Conservation (phyloP, 2,888 invertebrate genomes). For the Sinhomidia bicolor region DNA sequence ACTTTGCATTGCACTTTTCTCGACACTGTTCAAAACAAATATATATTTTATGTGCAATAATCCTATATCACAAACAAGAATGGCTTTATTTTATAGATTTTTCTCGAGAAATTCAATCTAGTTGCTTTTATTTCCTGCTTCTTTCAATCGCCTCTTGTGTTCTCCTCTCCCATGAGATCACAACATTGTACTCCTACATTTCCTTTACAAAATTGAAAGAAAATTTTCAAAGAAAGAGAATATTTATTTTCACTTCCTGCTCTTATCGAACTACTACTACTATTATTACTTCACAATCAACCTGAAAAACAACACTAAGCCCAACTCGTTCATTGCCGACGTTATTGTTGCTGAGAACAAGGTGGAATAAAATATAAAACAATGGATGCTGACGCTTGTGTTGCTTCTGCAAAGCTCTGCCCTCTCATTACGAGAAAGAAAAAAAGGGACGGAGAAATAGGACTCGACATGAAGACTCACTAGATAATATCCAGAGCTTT, state of each 20-base stretch:
- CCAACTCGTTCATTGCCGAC: background rate
- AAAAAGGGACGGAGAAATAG: background rate
- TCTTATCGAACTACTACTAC: no score
- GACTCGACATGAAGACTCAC: background rate
- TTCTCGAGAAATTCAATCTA: background rate
- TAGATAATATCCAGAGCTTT: background rate
- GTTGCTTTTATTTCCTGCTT: background rate
- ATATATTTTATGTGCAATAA: background rate
- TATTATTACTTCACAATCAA: no score
- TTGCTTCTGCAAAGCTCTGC: no score
- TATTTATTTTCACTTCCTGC: no score
- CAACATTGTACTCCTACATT: constrained; percentile 36
- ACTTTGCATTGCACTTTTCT: background rate
- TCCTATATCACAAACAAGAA: constrained; percentile 14
- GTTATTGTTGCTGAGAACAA: background rate
- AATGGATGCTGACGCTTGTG: no score
- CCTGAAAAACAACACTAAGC: background rate
- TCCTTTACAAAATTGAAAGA: background rate
- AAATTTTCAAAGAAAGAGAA: background rate
- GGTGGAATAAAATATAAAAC: constrained; percentile 8
- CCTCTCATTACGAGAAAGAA: no score
- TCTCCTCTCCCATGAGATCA: constrained; percentile 25
- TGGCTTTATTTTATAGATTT: no score
- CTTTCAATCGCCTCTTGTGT: no score
- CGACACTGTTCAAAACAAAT: no score